Conservation (phyloP, 2,888 invertebrate species). For the Agrotis clavis region DNA sequence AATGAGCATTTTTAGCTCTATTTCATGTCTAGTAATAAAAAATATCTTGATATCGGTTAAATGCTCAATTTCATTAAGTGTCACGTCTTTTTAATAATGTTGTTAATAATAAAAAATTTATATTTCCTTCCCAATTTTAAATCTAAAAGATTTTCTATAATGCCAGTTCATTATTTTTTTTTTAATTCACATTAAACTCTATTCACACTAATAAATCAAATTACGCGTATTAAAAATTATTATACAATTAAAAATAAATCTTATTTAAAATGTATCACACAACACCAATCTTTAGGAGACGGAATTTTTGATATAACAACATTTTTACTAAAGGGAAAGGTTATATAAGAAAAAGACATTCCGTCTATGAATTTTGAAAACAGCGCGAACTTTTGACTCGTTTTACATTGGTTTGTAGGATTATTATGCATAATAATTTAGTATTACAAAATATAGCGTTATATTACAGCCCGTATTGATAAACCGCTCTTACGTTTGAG, state of each 20-base stretch:
- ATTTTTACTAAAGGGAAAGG: slow-evolving; percentile 22
- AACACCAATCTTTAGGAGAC: slow-evolving; percentile 58
- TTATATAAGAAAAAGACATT: not conserved
- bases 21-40: slow-evolving; percentile 19
- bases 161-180: slow-evolving; percentile 20
- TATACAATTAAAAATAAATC: slow-evolving; percentile 55
- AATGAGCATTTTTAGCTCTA: not conserved
- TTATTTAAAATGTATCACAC: slow-evolving; percentile 62
- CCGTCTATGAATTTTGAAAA: slow-evolving; percentile 13
- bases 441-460: slow-evolving; percentile 27
- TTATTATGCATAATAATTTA: slow-evolving; percentile 40
- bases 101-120: slow-evolving; percentile 20
- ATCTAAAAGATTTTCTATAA: slow-evolving; percentile 8
- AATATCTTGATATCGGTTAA: slow-evolving; percentile 28
- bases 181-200: slow-evolving; percentile 23
- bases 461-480: not conserved
- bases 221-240: slow-evolving; percentile 51
- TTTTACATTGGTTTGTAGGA: slow-evolving; percentile 16
- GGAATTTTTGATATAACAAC: slow-evolving; percentile 47
- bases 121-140: slow-evolving; percentile 1
- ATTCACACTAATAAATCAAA: slow-evolving; percentile 45
- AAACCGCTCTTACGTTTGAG: slow-evolving; percentile 38
- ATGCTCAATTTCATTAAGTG: slow-evolving; percentile 27
- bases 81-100: slow-evolving; percentile 14
- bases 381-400: slow-evolving; percentile 20